Base-by-base conservation (phyloP, 2,113 vertebrate species). In the Chauna torquata region DNA sequence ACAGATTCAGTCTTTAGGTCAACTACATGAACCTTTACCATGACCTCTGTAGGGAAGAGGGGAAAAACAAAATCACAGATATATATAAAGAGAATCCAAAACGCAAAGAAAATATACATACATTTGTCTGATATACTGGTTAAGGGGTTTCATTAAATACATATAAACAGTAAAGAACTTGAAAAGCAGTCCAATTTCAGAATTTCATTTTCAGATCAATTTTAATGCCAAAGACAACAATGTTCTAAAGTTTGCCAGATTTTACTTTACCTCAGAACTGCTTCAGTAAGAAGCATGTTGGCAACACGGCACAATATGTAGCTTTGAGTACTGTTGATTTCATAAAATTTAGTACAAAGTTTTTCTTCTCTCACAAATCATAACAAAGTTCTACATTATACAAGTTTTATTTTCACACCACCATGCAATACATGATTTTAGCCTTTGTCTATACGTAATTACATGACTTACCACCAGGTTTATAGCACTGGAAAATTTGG, bases 21-120 rank as follows among this genome's bases (percentile, higher is more conserved):
- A 82, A 99, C 99, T 89, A 99, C 97, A 1, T 99, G 99, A 92
- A 99, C 99, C 97, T 99, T 99, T 96, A 99, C 99, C 99, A 99
- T 99, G 80, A 99, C 99, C 97, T 99, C 99, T 99, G 98, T 45
- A 94, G 86, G 66, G 69, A 98, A 95, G 55, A 95, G 69, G 28
- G 55, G 91, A 62, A 82, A 89, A 87, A 59, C 20, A 59, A 77
- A 86, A n/a, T 9, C 94, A 92, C 34, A 74, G 18, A 95, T 4
- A 20, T 4, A 20, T 7, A 42, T 14, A 77, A 16, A 95, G 59
- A 72, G 36, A 50, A 61, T 68, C 92, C 45, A 76, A 40, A 32
- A 83, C 23, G 58, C 36, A 72, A 89, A 66, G 61, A 90, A 57
- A 54, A 58, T 6, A 59, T 12, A 25, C 2, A 3, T 4, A 22